Conservation (phyloP, 2,113 vertebrate species). For the Anguilla rostrata region DNA sequence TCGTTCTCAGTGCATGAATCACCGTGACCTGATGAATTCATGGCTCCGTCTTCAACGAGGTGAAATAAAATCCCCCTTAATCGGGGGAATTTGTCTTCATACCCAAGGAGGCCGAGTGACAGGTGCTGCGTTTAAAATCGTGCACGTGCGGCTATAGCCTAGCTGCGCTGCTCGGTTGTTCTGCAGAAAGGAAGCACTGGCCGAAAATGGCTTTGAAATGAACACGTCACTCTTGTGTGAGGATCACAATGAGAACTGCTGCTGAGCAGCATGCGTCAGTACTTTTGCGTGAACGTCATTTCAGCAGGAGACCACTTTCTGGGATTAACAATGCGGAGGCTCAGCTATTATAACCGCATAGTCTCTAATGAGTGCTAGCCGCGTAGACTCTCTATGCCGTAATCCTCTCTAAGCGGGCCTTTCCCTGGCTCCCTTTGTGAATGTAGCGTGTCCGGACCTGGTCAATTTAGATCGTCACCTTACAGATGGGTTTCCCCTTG, state of each 20-base stretch:
- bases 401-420: constrained; percentile 41
- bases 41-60: not conserved
- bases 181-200: not conserved
- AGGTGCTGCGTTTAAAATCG: not conserved
- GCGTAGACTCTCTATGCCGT: constrained; percentile 55
- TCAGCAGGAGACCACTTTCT: not conserved
- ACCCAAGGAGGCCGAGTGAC: not conserved
- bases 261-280: not conserved
- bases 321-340: not conserved
- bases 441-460: constrained; percentile 44
- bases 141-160: not conserved
- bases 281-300: not conserved
- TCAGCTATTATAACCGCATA: not conserved
- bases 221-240: not conserved
- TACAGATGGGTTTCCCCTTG: constrained; percentile 52
- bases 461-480: constrained; percentile 58
- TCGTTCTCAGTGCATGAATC: constrained; percentile 13
- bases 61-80: constrained; percentile 26
- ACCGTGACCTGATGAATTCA: constrained; percentile 21
- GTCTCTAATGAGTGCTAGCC: constrained; percentile 11
- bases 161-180: not conserved
- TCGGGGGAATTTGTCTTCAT: constrained; percentile 18
- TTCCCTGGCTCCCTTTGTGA: constrained; percentile 23
- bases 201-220: not conserved
- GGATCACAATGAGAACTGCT: not conserved